Evolutionary conservation across 2,797 vertebrate genomes (phyloP), one percentile per base, ranked within the genome.

Genomic region (Corythornis leucogaster): DNA sequence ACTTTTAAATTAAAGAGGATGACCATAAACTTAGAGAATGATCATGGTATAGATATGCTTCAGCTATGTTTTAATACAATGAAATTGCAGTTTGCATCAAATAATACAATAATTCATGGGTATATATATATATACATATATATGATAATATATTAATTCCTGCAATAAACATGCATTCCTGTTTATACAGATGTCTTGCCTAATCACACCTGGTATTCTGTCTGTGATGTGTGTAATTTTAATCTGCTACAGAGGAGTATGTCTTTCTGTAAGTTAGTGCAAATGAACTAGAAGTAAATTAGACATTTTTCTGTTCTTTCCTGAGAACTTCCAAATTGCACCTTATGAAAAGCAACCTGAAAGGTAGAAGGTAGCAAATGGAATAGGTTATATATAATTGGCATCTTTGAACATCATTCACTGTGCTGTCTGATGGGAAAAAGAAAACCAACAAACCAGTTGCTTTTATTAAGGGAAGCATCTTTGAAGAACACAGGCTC

Each of bases 401-500:
- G 15, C 22, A 68, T 53, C 38, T 82, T 54, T 83, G 69, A 92
- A 73, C 51, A 62, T 31, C 20, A 45, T 70, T 86, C 50, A 48
- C 16, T 43, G 16, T 68, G 21, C 50, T 74, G 43, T 76, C 63
- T 59, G 53, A 53, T 40, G 40, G 26, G 9, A 74, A 85, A 83
- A 89, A 33, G 33, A 81, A 33, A 66, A 9, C 15, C 38, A 15
- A 40, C 63, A 80, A 93, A 57, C 38, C 57, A 25, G 31, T 77
- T 78, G 38, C 57, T 82, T 88, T 85, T 53, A 69, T 93, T 82
- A 57, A 58, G 16, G 14, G 67, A 14, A 79, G 9, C 20, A 21
- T 55, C 42, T 94, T 54, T 92, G 79, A 95, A 85, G 84, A 92
- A 26, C 50, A 67, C 18, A 43, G 30, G 26, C 61, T 93, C 74